phyloP scores from a whole-genome alignment of 2,888 invertebrate species.

The Lamellibrachia columna region DNA sequence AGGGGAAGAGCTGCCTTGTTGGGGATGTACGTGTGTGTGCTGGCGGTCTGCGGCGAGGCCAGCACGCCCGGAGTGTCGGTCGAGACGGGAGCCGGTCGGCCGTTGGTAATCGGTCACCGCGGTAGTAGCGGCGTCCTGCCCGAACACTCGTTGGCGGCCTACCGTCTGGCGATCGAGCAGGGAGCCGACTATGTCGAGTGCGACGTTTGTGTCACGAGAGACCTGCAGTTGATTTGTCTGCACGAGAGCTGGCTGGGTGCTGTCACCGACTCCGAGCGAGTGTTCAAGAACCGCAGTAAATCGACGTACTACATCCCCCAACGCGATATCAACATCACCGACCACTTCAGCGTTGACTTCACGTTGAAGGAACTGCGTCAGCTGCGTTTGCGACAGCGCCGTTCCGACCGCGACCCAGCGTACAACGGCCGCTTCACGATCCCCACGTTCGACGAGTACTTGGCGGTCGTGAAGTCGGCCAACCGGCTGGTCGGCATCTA shows the following conservation, averaged over 20 bases:
- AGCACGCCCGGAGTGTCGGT: no score
- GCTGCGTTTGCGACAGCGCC: conserved; percentile 26
- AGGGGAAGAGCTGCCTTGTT: no score
- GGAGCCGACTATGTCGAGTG: conserved; percentile 47
- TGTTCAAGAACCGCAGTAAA: conserved; percentile 26
- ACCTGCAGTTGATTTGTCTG: conserved; percentile 31
- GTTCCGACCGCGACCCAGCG: conserved; percentile 32
- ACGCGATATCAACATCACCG: conserved; percentile 27
- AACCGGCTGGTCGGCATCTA: conserved; percentile 32
- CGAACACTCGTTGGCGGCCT: conserved; percentile 24
- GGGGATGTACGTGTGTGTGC: no score
- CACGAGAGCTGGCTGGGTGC: conserved; percentile 31
- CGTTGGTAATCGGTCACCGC: no score
- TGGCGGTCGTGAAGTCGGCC: conserved; percentile 31
- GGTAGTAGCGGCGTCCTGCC: no score
- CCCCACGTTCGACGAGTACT: conserved; percentile 38
- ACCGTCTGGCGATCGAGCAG: conserved; percentile 39
- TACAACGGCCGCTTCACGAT: conserved; percentile 36
- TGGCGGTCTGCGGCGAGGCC: no score
- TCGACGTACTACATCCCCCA: conserved; percentile 32
- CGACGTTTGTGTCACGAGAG: conserved; percentile 41
- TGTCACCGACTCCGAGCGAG: conserved; percentile 37
- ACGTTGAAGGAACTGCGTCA: no score
- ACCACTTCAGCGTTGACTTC: conserved; percentile 23
- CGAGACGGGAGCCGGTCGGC: no score